Evolutionary conservation across 1,140 invertebrate genomes (phyloP).

Genomic region (Elymnias hypermnestra): DNA sequence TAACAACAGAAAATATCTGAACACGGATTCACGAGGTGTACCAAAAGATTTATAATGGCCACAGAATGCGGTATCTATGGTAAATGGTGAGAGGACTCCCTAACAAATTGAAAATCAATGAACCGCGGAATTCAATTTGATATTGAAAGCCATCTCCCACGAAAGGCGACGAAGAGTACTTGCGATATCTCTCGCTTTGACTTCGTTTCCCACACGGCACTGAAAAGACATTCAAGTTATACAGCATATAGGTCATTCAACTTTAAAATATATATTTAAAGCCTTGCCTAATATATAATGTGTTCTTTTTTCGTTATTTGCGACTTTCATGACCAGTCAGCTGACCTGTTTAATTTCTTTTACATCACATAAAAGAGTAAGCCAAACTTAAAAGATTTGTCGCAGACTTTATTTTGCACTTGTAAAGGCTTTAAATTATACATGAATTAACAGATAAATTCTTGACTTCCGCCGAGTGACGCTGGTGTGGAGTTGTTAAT

Average conservation of each 20-base stretch:
- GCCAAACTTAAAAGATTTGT: too few species aligned
- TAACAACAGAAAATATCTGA: conserved; percentile 15
- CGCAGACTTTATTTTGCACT: too few species aligned
- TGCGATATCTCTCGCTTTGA: conserved; percentile 53
- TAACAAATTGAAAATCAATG: conserved; percentile 76
- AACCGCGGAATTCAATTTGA: conserved; percentile 76
- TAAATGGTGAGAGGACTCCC: conserved; percentile 52
- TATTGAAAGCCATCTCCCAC: conserved; percentile 70
- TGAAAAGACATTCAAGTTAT: conserved; percentile 36
- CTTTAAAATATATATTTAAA: background rate
- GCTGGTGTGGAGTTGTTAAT: too few species aligned
- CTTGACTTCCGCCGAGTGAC: too few species aligned
- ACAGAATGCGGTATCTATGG: conserved; percentile 40
- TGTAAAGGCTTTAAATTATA: too few species aligned
- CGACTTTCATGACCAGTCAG: too few species aligned
- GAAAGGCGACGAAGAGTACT: conserved; percentile 42
- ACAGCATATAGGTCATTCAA: conserved; percentile 4
- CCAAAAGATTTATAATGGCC: conserved; percentile 52
- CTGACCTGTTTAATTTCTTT: too few species aligned
- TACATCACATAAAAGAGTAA: too few species aligned
- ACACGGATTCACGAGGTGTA: conserved; percentile 31
- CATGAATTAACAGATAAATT: too few species aligned
- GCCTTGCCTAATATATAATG: too few species aligned
- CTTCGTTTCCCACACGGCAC: conserved; percentile 48
- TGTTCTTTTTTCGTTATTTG: too few species aligned